phyloP scores from a whole-genome alignment of 2,888 invertebrate species.

The Tineola bisselliella region DNA sequence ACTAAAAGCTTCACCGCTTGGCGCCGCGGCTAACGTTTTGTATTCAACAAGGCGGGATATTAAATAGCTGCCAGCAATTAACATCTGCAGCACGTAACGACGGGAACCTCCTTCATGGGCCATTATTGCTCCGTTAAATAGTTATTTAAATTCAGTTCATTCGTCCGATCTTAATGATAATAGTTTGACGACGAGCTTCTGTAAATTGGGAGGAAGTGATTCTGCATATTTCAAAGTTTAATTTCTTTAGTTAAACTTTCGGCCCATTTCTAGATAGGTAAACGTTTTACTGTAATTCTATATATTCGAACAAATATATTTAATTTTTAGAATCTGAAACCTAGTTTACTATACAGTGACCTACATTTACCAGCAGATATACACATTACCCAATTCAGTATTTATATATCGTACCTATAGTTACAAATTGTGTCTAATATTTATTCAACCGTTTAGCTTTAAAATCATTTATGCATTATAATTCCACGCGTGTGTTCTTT shows the following conservation, averaged over 20 bases:
- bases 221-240: conserved; percentile 21
- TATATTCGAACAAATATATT: too few species aligned
- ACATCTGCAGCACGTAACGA: conserved; percentile 43
- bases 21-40: conserved; percentile 14
- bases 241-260: neutral
- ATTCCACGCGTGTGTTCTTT: too few species aligned
- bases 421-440: too few species aligned
- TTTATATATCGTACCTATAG: too few species aligned
- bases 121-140: conserved; percentile 45
- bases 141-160: conserved; percentile 49
- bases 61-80: conserved; percentile 52
- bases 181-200: conserved; percentile 19
- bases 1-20: conserved; percentile 5
- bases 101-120: conserved; percentile 21
- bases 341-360: too few species aligned
- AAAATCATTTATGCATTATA: too few species aligned
- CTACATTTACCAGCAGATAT: too few species aligned
- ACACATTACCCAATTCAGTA: too few species aligned
- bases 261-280: neutral
- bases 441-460: too few species aligned
- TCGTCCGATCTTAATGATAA: conserved; percentile 28
- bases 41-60: conserved; percentile 28
- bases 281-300: neutral
- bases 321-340: too few species aligned
- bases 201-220: conserved; percentile 28